Percentiles rank a stretch among this genome's conserved stretches.
Conservation (phyloP, 1,140 invertebrate species). For the Samia ricini region DNA sequence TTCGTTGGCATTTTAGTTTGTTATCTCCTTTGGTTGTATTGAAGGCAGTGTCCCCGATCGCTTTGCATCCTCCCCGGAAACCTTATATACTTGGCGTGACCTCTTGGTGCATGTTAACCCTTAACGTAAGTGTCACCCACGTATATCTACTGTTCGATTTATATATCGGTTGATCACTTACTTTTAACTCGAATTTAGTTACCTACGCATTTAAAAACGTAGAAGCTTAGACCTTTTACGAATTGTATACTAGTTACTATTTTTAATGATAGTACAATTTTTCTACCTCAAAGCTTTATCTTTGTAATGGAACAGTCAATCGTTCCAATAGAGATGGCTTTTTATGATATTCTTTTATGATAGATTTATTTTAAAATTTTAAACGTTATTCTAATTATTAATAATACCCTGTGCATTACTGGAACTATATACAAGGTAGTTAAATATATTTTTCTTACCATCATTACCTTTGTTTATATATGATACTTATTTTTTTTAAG, state of each 20-base stretch:
- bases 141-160: constrained; percentile 11
- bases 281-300: constrained; percentile 60
- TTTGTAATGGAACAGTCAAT: constrained; percentile 54
- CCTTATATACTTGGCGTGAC: constrained; percentile 74
- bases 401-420: constrained; percentile 27
- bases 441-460: not conserved
- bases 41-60: constrained; percentile 76
- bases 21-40: constrained; percentile 74
- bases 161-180: constrained; percentile 36
- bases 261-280: constrained; percentile 32
- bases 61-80: constrained; percentile 73
- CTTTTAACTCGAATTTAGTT: constrained; percentile 43
- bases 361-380: constrained; percentile 35
- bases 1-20: constrained; percentile 49
- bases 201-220: constrained; percentile 49
- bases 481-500: constrained; percentile 20
- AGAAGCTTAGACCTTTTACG: constrained; percentile 63
- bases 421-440: constrained; percentile 29
- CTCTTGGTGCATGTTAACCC: constrained; percentile 74
- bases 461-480: constrained; percentile 6
- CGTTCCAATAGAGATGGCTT: constrained; percentile 56
- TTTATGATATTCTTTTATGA: constrained; percentile 50
- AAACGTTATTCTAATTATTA: constrained; percentile 22
- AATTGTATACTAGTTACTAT: constrained; percentile 28
- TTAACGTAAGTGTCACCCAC: constrained; percentile 24